Base-by-base conservation (phyloP, 1,140 invertebrate species). In the Drosophila bifasciata region DNA sequence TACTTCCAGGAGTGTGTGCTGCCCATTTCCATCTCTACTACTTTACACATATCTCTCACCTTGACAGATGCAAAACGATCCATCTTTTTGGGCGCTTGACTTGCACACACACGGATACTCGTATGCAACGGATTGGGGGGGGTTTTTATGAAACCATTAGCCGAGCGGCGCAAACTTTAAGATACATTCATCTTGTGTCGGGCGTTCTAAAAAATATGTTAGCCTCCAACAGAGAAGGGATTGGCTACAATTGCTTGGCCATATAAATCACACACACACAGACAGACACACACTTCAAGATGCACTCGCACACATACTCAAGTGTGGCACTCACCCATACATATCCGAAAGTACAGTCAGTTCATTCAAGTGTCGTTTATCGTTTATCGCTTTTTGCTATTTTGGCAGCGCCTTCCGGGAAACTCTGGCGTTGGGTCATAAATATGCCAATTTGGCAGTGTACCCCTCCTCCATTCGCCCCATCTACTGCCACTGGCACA, bases 291-390 rank as follows among this genome's bases (percentile, higher is more conserved):
- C 46, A 44, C 46, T 17, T 5, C 3, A 28, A 32, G 15, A 13
- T 41, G 19, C 21, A 15, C 16, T 9, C 17, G 11, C 8, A 36
- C 50, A 40, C 16, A 5, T 21, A 48, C 19, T 85, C 59, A 85
- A 86, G 81, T 85, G 81, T 85, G 73, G 77, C 19, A 21, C 19
- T 21, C 19, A 21, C 2, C 19, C 16, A 5, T 21, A 48, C 19
- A 36, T 23, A n/a, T 11, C 3, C 3, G 49, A 55, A 40, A 48
- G 62, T 56, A 68, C 68, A 69, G 66, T 62, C 81, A 81, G 83
- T 85, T 85, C 81, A 88, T 85, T 85, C 59, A 85, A 85, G 81
- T 85, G 81, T 85, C 77, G 77, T 85, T 85, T 85, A 85, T 85
- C 81, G 81, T 67, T 25, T 36, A 36, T 36, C 32, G 32, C 32